These are phyloP conservation scores for Pedetes capensis DNA, from an alignment of 2,113 vertebrate species.

Conservation along the genomic window DNA sequence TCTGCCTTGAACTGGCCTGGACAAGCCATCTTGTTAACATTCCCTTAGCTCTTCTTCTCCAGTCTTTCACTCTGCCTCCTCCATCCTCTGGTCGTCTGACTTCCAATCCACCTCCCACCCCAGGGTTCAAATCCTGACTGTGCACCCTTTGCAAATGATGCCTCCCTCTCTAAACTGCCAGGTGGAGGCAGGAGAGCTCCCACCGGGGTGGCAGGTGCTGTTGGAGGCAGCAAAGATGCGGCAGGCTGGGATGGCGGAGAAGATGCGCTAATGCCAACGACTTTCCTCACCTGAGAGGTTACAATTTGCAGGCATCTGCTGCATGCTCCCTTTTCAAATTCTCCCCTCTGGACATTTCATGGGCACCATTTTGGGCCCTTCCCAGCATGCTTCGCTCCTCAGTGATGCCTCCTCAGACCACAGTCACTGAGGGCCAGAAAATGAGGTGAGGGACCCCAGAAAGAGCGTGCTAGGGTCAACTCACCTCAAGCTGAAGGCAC, in stretches of 20 bases:
- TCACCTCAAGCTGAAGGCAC: not conserved
- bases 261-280: not conserved
- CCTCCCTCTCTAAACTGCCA: not conserved
- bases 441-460: not conserved
- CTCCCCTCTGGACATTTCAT: not conserved
- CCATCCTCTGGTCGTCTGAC: not conserved
- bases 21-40: no score
- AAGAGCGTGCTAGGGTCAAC: not conserved
- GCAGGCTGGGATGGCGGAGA: not conserved
- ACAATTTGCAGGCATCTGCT: accelerated
- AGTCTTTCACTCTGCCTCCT: no score
- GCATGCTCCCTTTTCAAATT: accelerated
- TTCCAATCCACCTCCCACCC: not conserved
- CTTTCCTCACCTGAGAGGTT: not conserved
- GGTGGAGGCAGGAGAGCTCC: not conserved
- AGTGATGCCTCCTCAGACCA: not conserved
- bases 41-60: not conserved
- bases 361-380: not conserved
- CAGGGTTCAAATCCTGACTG: not conserved
- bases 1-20: no score
- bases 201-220: not conserved
- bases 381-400: not conserved
- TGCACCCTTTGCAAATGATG: not conserved
- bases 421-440: not conserved
- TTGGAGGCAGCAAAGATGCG: not conserved